Evolutionary conservation across 2,888 invertebrate genomes (phyloP), one percentile per base, ranked within the genome.

Genomic region (Disparrhopalites patrizii): DNA sequence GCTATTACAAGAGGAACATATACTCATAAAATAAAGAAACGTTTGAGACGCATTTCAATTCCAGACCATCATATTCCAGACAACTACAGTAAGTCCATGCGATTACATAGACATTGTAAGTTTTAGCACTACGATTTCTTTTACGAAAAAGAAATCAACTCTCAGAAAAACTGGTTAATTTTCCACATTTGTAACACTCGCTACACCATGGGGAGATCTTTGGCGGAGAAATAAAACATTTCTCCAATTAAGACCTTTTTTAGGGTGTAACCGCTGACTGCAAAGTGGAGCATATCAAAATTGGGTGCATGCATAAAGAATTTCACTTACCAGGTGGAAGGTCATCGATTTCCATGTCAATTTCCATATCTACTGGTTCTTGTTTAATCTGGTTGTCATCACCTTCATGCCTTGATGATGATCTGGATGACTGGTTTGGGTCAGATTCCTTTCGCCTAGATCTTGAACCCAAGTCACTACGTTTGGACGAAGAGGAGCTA

Each of bases 311-410:
- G 36, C 15, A 36, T 15, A 36, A 7, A 36, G 36, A 36, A 10
- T 36, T 36, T 36, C 20, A 27, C 20, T 67, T 66, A 73, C 71
- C 61, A 56, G 70, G 67, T 57, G 82, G 82, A 38, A 86, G 81
- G 77, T 89, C 88, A 75, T 88, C 88, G 0, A 85, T 85, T 70
- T 84, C 82, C 2, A 85, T 79, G 66, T 77, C 77, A 75, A 82
- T 82, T 50, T 79, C 80, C 65, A 80, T 82, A 47, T 83, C 84
- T 68, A 81, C 81, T 54, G 82, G 82, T 71, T 83, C 82, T 15
- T 83, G 81, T 76, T 84, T 83, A 25, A 80, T 75, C 69, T 79
- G 79, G 20, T 47, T 38, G n/a, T 43, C 57, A 28, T 13, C 33
- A 36, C n/a, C 31, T 2, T 58, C 52, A 28, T 47, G 15, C n/a